phyloP scores from a whole-genome alignment of 2,888 invertebrate genomes.

The Archips crataeganus region DNA sequence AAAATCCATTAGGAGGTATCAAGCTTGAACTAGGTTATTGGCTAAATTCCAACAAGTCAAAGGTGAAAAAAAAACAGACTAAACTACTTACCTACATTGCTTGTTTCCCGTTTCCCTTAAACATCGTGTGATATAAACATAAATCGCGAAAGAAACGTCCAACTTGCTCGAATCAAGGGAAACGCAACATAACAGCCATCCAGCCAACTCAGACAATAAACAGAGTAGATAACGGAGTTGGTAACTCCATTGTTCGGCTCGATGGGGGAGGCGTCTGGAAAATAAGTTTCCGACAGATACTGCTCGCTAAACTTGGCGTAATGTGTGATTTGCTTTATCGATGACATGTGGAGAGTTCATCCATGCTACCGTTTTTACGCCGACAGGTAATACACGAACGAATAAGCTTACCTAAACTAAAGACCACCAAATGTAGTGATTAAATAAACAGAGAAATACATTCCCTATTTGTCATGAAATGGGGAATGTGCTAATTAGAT shows the following conservation, averaged over 20 bases:
- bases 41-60: too few relatives aligned
- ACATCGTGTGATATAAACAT: slow-evolving; percentile 13
- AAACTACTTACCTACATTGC: too few relatives aligned
- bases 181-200: slow-evolving; percentile 77
- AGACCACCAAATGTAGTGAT: too few relatives aligned
- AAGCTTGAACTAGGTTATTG: too few relatives aligned
- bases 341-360: not conserved
- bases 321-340: slow-evolving; percentile 21
- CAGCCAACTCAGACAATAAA: slow-evolving; percentile 81
- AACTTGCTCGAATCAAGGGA: slow-evolving; percentile 77
- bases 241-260: slow-evolving; percentile 61
- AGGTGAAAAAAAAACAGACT: too few relatives aligned
- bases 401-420: not conserved
- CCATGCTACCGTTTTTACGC: not conserved
- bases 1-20: too few relatives aligned
- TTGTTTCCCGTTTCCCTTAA: too few relatives aligned
- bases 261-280: slow-evolving; percentile 54
- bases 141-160: slow-evolving; percentile 57
- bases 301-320: slow-evolving; percentile 41
- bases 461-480: too few relatives aligned
- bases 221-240: slow-evolving; percentile 74
- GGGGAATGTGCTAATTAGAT: too few relatives aligned
- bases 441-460: too few relatives aligned
- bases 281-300: slow-evolving; percentile 57
- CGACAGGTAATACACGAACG: not conserved